Conservation (phyloP, 2,888 invertebrate genomes). For the Fragum fragum region DNA sequence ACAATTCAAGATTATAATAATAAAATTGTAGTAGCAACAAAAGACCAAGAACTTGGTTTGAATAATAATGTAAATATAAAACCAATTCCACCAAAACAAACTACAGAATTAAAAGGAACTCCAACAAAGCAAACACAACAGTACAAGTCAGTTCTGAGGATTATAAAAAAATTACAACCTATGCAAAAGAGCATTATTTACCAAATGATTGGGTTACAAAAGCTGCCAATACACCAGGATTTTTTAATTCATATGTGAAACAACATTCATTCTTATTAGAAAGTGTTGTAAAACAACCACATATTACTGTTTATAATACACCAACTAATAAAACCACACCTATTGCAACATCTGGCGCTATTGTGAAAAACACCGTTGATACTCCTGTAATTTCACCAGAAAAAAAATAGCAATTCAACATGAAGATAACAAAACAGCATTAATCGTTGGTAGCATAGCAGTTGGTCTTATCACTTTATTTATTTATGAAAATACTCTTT, state of each 20-base stretch:
- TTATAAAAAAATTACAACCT: slow-evolving; percentile 21
- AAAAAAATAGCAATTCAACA: slow-evolving; percentile 25
- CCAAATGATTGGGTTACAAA: slow-evolving; percentile 20
- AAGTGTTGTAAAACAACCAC: slow-evolving; percentile 11
- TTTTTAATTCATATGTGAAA: slow-evolving; percentile 23
- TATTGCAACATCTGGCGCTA: not conserved
- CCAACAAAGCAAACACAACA: slow-evolving; percentile 36
- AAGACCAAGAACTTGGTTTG: slow-evolving; percentile 33
- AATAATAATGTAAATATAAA: slow-evolving; percentile 34
- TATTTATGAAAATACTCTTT: slow-evolving; percentile 32
- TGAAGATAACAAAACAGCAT: slow-evolving; percentile 23
- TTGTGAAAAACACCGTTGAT: slow-evolving; percentile 7
- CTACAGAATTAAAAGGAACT: slow-evolving; percentile 32
- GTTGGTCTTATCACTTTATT: slow-evolving; percentile 26
- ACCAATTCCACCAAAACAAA: slow-evolving; percentile 37
- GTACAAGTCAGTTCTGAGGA: slow-evolving; percentile 17
- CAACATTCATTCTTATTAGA: slow-evolving; percentile 12
- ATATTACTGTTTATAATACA: slow-evolving; percentile 7
- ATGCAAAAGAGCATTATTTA: slow-evolving; percentile 33
- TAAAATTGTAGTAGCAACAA: slow-evolving; percentile 38
- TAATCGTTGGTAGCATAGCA: slow-evolving; percentile 36
- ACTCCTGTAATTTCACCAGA: slow-evolving; percentile 5
- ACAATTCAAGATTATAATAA: slow-evolving; percentile 47
- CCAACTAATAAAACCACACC: not conserved
- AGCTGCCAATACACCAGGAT: slow-evolving; percentile 17